Evolutionary conservation across 2,113 vertebrate species (phyloP).

Genomic region (Cheirogaleus medius): DNA sequence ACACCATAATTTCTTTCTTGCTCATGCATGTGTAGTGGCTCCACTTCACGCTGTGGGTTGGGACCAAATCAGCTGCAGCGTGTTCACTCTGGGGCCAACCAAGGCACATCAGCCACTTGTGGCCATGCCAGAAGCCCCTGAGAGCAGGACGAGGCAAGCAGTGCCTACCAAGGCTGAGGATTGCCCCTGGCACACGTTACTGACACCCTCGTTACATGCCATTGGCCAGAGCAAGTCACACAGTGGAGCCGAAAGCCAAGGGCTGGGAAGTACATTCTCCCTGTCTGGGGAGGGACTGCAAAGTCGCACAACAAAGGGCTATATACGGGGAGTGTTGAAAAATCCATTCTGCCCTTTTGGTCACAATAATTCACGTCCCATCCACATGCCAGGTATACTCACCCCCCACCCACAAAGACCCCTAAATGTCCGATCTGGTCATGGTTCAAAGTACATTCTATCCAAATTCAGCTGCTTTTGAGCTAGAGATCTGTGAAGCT

Average conservation of each 20-base stretch:
- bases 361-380: neutral
- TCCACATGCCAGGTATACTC: neutral
- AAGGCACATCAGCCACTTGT: neutral
- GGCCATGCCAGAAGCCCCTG: neutral
- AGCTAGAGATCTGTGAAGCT: neutral
- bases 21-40: neutral
- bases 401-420: too few relatives aligned
- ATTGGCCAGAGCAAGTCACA: neutral
- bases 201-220: neutral
- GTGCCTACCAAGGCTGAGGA: neutral
- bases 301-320: neutral
- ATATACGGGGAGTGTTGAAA: neutral
- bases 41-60: neutral
- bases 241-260: neutral
- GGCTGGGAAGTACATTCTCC: accelerated
- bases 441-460: neutral
- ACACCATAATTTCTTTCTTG: neutral
- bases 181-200: neutral
- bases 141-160: neutral
- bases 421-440: neutral
- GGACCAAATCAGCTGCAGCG: neutral
- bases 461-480: neutral
- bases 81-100: neutral
- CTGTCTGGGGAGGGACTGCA: neutral
- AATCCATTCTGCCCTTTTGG: neutral